Percentiles rank a stretch among this genome's conserved stretches.
These are phyloP conservation scores for Microtus ochrogaster DNA, from an alignment of 2,113 vertebrate genomes.

Conservation along the genomic window DNA sequence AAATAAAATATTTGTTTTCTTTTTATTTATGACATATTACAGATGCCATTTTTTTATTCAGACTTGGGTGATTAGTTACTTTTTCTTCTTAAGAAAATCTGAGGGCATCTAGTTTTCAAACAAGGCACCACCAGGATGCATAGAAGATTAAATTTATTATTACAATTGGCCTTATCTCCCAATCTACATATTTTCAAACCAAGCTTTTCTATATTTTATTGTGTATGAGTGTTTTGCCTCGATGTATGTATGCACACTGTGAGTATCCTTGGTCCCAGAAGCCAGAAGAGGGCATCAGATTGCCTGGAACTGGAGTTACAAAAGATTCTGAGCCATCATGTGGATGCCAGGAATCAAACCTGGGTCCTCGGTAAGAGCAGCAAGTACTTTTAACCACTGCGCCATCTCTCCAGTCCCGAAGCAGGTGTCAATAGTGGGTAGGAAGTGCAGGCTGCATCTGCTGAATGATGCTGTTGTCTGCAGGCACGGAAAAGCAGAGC, in stretches of 20 bases:
- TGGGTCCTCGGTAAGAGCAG: background rate
- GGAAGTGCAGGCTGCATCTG: background rate
- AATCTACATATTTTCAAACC: background rate
- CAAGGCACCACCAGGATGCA: background rate
- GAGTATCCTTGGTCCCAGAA: background rate
- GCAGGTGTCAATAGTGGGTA: background rate
- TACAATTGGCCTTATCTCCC: background rate
- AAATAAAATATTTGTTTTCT: background rate
- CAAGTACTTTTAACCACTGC: background rate
- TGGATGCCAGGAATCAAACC: background rate
- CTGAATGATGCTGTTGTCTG: background rate
- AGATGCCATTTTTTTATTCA: background rate
- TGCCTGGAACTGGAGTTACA: background rate
- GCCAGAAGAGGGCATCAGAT: background rate
- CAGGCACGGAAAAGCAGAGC: slow-evolving; percentile 24
- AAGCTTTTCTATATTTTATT: background rate
- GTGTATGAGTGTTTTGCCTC: background rate
- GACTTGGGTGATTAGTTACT: slow-evolving; percentile 5
- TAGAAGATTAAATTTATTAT: background rate
- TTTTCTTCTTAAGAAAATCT: slow-evolving; percentile 15
- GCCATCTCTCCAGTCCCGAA: background rate
- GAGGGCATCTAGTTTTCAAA: slow-evolving; percentile 4
- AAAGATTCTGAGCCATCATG: background rate
- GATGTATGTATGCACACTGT: background rate
- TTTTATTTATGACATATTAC: background rate